These are phyloP conservation scores for Magallana ariakensis DNA, from an alignment of 1,140 invertebrate genomes.

Conservation along the genomic window DNA sequence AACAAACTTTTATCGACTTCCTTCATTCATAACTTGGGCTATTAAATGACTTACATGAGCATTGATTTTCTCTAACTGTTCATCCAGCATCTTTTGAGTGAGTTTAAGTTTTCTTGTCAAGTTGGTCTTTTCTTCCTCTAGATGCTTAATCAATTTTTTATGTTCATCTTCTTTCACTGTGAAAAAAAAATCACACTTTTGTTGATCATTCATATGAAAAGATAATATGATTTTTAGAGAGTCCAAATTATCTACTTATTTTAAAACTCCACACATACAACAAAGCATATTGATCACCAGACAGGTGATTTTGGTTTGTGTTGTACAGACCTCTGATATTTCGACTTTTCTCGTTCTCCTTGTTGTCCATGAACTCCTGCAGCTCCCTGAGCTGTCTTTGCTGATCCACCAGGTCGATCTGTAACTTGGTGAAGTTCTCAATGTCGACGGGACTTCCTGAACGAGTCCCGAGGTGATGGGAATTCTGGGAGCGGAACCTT, in stretches of 20 bases:
- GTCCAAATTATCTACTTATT: too few relatives aligned
- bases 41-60: constrained; percentile 49
- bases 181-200: background rate
- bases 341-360: constrained; percentile 53
- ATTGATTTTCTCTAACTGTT: constrained; percentile 58
- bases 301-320: too few relatives aligned
- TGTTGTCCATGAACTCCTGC: constrained; percentile 53
- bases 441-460: constrained; percentile 44
- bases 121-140: constrained; percentile 54
- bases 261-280: too few relatives aligned
- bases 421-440: constrained; percentile 55
- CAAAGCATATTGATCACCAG: too few relatives aligned
- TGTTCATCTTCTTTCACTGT: constrained; percentile 53
- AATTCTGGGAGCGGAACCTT: constrained; percentile 46
- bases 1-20: too few relatives aligned
- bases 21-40: too few relatives aligned
- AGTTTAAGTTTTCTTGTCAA: constrained; percentile 51
- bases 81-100: constrained; percentile 55
- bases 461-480: background rate
- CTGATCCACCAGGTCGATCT: constrained; percentile 55
- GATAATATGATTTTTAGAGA: too few relatives aligned
- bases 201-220: too few relatives aligned
- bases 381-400: constrained; percentile 54
- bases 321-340: constrained; percentile 44
- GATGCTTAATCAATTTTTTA: constrained; percentile 48